A percentile compares a stretch with the other conserved stretches of the same genome.
Evolutionary conservation across 1,140 invertebrate genomes (phyloP).

Genomic region (Drosophila albomicans): DNA sequence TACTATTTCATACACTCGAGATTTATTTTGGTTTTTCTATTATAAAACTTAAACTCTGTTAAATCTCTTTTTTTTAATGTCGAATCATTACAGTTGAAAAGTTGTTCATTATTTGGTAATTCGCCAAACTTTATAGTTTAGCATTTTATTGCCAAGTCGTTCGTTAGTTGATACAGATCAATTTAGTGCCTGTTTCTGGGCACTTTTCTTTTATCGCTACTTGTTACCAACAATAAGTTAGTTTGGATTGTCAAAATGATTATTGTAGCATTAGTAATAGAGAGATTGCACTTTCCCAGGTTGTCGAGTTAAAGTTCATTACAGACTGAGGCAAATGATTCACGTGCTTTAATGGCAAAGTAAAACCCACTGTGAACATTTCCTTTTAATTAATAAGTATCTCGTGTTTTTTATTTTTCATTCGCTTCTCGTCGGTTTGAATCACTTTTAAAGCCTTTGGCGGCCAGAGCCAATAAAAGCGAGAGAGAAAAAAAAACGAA

Average conservation of each 20-base stretch:
- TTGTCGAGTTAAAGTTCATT: background rate
- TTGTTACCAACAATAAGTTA: background rate
- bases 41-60: too few species aligned
- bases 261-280: background rate
- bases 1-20: too few species aligned
- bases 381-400: conserved; percentile 49
- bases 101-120: too few species aligned
- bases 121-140: too few species aligned
- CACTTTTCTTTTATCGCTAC: too few species aligned
- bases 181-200: too few species aligned
- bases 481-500: conserved; percentile 20
- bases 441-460: conserved; percentile 28
- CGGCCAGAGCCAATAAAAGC: conserved; percentile 32
- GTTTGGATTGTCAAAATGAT: too few species aligned
- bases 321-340: conserved; percentile 14
- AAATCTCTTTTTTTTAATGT: too few species aligned
- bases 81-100: too few species aligned
- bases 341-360: conserved; percentile 2
- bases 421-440: conserved; percentile 12
- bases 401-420: background rate
- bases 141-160: too few species aligned
- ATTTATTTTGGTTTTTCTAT: too few species aligned
- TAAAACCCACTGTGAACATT: conserved; percentile 11
- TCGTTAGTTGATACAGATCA: too few species aligned
- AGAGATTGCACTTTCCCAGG: background rate